Evolutionary conservation across 2,797 vertebrate genomes (phyloP).

Genomic region (Alauda arvensis): DNA sequence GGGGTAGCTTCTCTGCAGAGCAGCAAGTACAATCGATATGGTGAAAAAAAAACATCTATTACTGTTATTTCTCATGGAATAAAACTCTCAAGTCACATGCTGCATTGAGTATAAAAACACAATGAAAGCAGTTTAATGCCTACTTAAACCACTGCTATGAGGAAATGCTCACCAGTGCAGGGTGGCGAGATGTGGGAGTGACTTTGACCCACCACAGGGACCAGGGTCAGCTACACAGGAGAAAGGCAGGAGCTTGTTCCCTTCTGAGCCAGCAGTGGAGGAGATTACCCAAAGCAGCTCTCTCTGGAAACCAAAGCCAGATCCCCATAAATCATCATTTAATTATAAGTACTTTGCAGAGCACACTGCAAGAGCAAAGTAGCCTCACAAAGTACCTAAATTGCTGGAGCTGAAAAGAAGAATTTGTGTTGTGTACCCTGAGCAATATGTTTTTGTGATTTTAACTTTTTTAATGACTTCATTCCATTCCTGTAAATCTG

Average conservation of each 20-base stretch:
- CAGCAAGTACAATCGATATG: neutral
- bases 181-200: neutral
- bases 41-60: neutral
- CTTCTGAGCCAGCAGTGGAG: neutral
- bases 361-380: neutral
- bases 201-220: neutral
- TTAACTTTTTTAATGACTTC: constrained; percentile 5
- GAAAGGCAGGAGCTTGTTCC: neutral
- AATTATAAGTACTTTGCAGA: neutral
- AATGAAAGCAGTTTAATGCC: neutral
- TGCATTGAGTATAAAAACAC: neutral
- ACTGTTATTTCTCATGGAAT: neutral
- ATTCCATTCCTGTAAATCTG: constrained; percentile 28
- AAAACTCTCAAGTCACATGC: neutral
- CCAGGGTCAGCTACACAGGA: neutral
- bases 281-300: neutral
- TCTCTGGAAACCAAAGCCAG: neutral
- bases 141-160: neutral
- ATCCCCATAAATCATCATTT: neutral
- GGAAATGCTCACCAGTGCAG: neutral
- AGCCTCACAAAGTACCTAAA: neutral
- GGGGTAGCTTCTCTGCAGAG: neutral
- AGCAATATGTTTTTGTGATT: constrained; percentile 13
- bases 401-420: neutral
- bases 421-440: neutral